These are phyloP conservation scores for Ethmia dodecea DNA, from an alignment of 2,888 invertebrate species.

Conservation along the genomic window DNA sequence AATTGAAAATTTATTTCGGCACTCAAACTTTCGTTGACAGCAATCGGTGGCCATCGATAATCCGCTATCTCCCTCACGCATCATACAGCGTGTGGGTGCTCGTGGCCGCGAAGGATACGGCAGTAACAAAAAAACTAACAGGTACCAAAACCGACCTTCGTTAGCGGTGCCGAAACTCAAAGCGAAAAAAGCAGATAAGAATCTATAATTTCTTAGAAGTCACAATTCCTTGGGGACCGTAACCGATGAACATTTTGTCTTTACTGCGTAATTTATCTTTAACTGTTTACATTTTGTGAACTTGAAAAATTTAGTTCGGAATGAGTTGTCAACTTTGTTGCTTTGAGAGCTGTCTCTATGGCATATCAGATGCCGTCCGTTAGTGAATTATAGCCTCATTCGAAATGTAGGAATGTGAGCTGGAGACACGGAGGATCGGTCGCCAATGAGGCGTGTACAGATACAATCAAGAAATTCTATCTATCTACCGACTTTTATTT, in stretches of 20 bases:
- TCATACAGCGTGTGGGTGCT: slow-evolving; percentile 49
- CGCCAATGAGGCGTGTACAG: slow-evolving; percentile 54
- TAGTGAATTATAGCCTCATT: slow-evolving; percentile 53
- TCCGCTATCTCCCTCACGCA: slow-evolving; percentile 49
- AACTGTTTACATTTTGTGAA: slow-evolving; percentile 62
- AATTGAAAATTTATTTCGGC: slow-evolving; percentile 28
- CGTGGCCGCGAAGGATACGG: slow-evolving; percentile 35
- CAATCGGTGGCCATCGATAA: slow-evolving; percentile 67
- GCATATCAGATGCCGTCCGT: slow-evolving; percentile 39
- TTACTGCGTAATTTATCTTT: slow-evolving; percentile 56
- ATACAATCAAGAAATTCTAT: slow-evolving; percentile 35
- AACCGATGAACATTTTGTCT: slow-evolving; percentile 52
- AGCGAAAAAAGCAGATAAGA: slow-evolving; percentile 58
- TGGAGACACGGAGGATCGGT: slow-evolving; percentile 42
- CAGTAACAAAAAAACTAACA: slow-evolving; percentile 58
- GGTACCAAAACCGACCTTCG: slow-evolving; percentile 59
- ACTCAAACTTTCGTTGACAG: slow-evolving; percentile 52
- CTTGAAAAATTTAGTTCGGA: slow-evolving; percentile 37
- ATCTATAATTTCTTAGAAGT: slow-evolving; percentile 69
- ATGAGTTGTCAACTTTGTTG: slow-evolving; percentile 58
- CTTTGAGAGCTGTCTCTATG: slow-evolving; percentile 41
- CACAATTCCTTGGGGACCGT: slow-evolving; percentile 37
- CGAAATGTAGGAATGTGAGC: slow-evolving; percentile 57
- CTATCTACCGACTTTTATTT: slow-evolving; percentile 16
- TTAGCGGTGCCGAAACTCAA: slow-evolving; percentile 64